Conservation (phyloP, 2,888 invertebrate species). For the Yponomeuta cagnagella region DNA sequence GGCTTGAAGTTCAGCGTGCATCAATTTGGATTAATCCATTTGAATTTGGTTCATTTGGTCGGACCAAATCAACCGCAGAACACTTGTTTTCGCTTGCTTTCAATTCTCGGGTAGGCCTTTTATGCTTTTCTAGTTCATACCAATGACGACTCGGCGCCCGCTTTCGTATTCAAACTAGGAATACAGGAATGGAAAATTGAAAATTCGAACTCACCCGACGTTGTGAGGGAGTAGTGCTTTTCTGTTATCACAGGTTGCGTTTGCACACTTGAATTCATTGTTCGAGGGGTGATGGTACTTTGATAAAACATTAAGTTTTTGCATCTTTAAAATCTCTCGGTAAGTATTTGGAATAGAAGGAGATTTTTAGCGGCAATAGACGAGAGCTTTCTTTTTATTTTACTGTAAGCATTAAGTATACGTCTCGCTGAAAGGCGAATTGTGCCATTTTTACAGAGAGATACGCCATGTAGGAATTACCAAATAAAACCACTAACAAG, state of each 20-base stretch:
- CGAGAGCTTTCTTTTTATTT: too few species aligned
- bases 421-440: too few species aligned
- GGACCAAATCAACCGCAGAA: too few species aligned
- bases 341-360: neutral
- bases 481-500: too few species aligned
- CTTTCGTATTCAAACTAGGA: conserved; percentile 3
- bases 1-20: too few species aligned
- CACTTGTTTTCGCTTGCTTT: too few species aligned
- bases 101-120: neutral
- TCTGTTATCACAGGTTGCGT: neutral
- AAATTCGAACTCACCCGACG: conserved; percentile 4
- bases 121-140: neutral
- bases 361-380: too few species aligned
- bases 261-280: conserved; percentile 12
- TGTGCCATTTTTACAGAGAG: too few species aligned
- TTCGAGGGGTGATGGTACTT: conserved; percentile 6
- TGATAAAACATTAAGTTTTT: neutral
- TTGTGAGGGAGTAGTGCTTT: neutral
- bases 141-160: neutral
- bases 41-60: too few species aligned
- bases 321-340: neutral
- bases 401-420: too few species aligned
- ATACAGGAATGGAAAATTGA: neutral
- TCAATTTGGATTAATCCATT: too few species aligned
- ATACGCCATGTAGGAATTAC: too few species aligned